Evolutionary conservation across 1,140 invertebrate species (phyloP).

Genomic region (Diachasmimorpha longicaudata): DNA sequence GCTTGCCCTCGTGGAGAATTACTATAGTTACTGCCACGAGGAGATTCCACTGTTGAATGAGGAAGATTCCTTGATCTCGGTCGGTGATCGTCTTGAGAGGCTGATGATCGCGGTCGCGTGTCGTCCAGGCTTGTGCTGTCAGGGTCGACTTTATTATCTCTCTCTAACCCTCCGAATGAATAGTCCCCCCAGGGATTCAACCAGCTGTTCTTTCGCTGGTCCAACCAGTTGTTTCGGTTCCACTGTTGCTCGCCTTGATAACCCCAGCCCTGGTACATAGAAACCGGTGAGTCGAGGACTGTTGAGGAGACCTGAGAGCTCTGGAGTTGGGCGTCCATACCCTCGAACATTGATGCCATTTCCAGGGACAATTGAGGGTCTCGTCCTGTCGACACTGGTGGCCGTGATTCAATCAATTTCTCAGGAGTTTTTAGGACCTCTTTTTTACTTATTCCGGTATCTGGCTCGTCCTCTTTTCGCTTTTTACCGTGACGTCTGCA

Average conservation of each 20-base stretch:
- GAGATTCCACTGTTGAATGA: constrained; percentile 45
- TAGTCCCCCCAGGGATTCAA: constrained; percentile 67
- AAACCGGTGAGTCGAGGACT: constrained; percentile 74
- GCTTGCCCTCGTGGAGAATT: constrained; percentile 47
- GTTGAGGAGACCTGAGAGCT: constrained; percentile 83
- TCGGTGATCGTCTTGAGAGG: constrained; percentile 55
- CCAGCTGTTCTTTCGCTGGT: constrained; percentile 56
- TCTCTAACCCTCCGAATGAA: constrained; percentile 51
- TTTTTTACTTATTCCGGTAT: constrained; percentile 60
- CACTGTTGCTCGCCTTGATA: constrained; percentile 56
- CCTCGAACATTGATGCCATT: constrained; percentile 77
- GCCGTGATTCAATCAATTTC: background rate
- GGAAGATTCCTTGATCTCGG: constrained; percentile 49
- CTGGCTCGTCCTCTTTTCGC: constrained; percentile 73
- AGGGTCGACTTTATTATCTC: constrained; percentile 68
- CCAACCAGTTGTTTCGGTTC: constrained; percentile 51
- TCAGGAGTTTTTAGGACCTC: constrained; percentile 30
- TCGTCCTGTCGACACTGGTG: constrained; percentile 21
- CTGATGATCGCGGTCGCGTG: constrained; percentile 49
- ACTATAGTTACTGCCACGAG: constrained; percentile 36
- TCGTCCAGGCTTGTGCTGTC: constrained; percentile 69
- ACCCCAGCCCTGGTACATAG: constrained; percentile 64
- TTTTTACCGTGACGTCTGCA: constrained; percentile 81
- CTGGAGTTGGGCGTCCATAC: constrained; percentile 77
- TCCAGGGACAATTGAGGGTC: constrained; percentile 62